A percentile compares a stretch with the other conserved stretches of the same genome.
phyloP scores from a whole-genome alignment of 2,888 invertebrate genomes.

The Dolichopus griseipennis region DNA sequence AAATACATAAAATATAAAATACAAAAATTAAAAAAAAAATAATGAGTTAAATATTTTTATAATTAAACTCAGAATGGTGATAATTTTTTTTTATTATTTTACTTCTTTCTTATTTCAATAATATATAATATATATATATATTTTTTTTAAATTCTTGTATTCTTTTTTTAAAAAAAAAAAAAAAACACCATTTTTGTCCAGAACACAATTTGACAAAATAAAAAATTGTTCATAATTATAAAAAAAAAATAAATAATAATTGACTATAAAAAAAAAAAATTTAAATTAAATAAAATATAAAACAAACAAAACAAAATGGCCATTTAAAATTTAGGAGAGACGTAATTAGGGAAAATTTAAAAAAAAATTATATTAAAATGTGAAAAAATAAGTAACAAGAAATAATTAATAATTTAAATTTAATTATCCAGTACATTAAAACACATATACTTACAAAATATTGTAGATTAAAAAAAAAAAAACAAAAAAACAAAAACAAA shows the following conservation, averaged over 20 bases:
- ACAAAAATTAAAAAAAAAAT: not conserved
- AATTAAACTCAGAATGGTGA: not conserved
- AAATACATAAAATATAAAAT: not conserved
- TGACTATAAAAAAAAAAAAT: not conserved
- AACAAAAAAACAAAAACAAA: too few relatives aligned
- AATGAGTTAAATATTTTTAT: not conserved
- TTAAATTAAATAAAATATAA: not conserved
- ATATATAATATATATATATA: too few relatives aligned
- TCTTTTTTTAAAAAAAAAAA: too few relatives aligned
- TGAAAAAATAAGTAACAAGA: not conserved
- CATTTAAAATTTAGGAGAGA: slow-evolving; percentile 4
- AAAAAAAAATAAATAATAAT: not conserved
- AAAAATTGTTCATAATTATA: not conserved
- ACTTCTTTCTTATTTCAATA: not conserved
- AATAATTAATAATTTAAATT: not conserved
- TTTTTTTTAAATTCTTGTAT: too few relatives aligned
- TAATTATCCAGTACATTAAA: not conserved
- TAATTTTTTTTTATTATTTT: not conserved
- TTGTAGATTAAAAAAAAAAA: not conserved
- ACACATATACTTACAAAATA: not conserved
- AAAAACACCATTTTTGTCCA: not conserved
- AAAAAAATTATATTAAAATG: not conserved
- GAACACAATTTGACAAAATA: not conserved
- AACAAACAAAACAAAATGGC: not conserved
- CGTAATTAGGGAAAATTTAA: not conserved